Base-by-base conservation (phyloP, 2,888 invertebrate species). In the Punctoribates punctum region DNA sequence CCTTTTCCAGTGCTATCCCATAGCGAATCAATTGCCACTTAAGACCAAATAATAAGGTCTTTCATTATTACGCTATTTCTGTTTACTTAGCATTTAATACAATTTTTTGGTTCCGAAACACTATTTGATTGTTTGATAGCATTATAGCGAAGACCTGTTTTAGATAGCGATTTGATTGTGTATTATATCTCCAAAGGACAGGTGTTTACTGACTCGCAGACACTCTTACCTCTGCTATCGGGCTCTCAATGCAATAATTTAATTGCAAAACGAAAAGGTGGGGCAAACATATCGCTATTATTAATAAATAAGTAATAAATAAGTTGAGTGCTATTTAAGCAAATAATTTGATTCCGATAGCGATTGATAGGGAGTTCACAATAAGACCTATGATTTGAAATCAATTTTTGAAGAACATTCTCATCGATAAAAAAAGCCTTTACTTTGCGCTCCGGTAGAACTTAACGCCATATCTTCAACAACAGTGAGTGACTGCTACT, bases 401-500 rank as follows among this genome's bases (percentile, higher is more conserved):
- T 51, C 51, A 20, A 51, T 51, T 51, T 51, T 20, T 17, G n/a
- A n/a, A 51, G 51, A n/a, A 51, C 51, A 51, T 51, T 51, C 51
- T n/a, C 51, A 51, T 51, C 20, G 51, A 51, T 51, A 51, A 51
- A 17, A 11, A 20, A 17, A 20, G 51, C 20, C 51, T 51, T 20
- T 51, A 20, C 51, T 51, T 51, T 51, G 51, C 51, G n/a, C 51
- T 9, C 25, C 60, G 60, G 60, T 60, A 60, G 27, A 60, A 60
- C 60, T 60, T 60, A 25, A 60, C 60, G 29, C 27, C 25, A 27
- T 60, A 60, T 60, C 60, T 60, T 27, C 20, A 60, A 60, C 60
- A 60, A 60, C n/a, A 60, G 60, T 60, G 60, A 60, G 60, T 60
- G 60, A 51, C 60, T 60, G 60, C 60, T 60, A 60, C 60, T 20